Evolutionary conservation across 2,113 vertebrate genomes (phyloP).

Genomic region (Pelobates fuscus): DNA sequence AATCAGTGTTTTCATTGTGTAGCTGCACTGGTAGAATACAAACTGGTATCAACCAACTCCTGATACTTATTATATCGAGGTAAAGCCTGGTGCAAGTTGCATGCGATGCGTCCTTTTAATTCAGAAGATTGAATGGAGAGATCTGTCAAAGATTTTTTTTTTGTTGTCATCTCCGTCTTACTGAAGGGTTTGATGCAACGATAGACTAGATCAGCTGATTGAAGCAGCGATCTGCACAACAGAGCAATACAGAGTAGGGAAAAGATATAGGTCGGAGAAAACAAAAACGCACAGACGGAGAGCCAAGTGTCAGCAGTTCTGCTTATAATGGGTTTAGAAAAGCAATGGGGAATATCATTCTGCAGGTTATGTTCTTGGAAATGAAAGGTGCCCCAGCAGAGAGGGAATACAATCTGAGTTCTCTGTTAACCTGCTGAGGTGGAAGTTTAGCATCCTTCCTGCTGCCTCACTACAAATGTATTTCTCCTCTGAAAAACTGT

Average conservation of each 20-base stretch:
- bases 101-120: neutral
- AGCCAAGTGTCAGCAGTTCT: too few species aligned
- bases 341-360: neutral
- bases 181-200: neutral
- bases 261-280: neutral
- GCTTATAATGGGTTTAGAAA: neutral
- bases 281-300: neutral
- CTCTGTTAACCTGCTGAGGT: neutral
- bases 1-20: constrained; percentile 21
- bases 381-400: neutral
- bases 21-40: neutral
- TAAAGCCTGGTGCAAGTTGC: neutral
- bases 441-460: neutral
- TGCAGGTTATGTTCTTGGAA: neutral
- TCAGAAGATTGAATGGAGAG: neutral
- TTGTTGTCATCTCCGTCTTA: neutral
- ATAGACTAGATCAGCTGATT: neutral
- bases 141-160: neutral
- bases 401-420: neutral
- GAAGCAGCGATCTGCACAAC: neutral
- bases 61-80: constrained; percentile 13
- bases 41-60: constrained; percentile 24
- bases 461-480: neutral
- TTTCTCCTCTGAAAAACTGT: neutral
- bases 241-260: neutral